phyloP scores from a whole-genome alignment of 53 echinoderm and acorn worm species.

The Zoroaster sp. region DNA sequence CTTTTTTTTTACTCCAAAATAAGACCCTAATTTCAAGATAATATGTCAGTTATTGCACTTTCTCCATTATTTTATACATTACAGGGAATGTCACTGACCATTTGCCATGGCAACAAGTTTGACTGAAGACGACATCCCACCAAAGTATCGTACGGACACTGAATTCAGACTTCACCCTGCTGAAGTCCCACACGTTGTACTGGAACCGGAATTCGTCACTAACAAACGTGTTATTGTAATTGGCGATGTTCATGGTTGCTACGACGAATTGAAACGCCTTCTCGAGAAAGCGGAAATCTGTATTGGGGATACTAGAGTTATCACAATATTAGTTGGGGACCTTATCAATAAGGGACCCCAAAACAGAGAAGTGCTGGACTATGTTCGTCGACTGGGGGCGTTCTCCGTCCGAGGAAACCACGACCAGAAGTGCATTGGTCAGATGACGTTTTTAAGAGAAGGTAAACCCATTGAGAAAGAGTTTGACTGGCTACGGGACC shows the following conservation, averaged over 20 bases:
- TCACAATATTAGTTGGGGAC: constrained; percentile 74
- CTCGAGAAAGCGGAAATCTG: constrained; percentile 55
- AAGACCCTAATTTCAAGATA: too few relatives aligned
- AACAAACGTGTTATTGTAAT: constrained; percentile 65
- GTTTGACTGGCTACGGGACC: constrained; percentile 47
- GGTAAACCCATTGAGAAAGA: constrained; percentile 11
- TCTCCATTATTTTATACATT: too few relatives aligned
- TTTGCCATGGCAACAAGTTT: not conserved
- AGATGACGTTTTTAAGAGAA: constrained; percentile 58
- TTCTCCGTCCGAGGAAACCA: constrained; percentile 76
- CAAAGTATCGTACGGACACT: not conserved
- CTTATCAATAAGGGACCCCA: constrained; percentile 83
- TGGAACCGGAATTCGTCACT: constrained; percentile 24
- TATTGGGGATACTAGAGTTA: constrained; percentile 21
- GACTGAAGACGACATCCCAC: not conserved
- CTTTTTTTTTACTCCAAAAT: too few relatives aligned
- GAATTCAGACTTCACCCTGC: constrained; percentile 18
- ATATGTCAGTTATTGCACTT: too few relatives aligned
- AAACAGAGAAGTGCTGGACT: constrained; percentile 65
- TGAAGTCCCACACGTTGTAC: constrained; percentile 34
- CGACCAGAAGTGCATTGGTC: constrained; percentile 56
- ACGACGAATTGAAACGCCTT: constrained; percentile 63
- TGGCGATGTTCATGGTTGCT: constrained; percentile 87
- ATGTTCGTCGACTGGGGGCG: constrained; percentile 45
- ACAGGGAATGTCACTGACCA: too few relatives aligned